Percentiles rank a stretch among this genome's conserved stretches.
Evolutionary conservation across 2,888 invertebrate species (phyloP).

Genomic region (Sinohyriopsis cumingii): DNA sequence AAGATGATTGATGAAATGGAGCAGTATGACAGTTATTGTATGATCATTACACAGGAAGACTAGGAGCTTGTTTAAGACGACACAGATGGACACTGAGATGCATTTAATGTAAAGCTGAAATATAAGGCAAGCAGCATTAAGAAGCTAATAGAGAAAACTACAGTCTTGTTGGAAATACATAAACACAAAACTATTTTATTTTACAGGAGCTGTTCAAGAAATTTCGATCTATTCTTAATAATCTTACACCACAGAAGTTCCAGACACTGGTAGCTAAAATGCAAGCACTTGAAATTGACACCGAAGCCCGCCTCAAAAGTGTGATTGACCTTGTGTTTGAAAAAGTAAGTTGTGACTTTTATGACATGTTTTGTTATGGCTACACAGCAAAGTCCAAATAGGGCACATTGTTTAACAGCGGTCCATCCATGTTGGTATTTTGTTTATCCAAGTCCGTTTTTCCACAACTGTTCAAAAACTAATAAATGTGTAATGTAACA

Average conservation of each 20-base stretch:
- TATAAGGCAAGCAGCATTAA: neutral
- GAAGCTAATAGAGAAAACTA: no score
- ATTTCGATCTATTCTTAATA: conserved; percentile 91
- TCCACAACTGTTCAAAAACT: no score
- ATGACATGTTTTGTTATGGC: neutral
- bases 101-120: neutral
- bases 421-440: no score
- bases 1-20: no score
- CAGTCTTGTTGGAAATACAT: no score
- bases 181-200: neutral
- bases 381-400: no score
- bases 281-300: conserved; percentile 84
- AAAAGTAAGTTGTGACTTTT: conserved; percentile 77
- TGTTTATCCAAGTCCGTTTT: no score
- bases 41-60: neutral
- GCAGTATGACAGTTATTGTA: no score
- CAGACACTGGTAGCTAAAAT: conserved; percentile 86
- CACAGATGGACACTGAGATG: neutral
- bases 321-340: conserved; percentile 94
- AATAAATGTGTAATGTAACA: no score
- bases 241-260: conserved; percentile 95
- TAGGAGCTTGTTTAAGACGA: neutral
- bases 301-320: conserved; percentile 83
- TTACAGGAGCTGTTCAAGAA: conserved; percentile 82
- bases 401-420: no score